Evolutionary conservation across 1,140 invertebrate genomes (phyloP), one percentile per base, ranked within the genome.

Genomic region (Trichomalopsis sarcophagae): DNA sequence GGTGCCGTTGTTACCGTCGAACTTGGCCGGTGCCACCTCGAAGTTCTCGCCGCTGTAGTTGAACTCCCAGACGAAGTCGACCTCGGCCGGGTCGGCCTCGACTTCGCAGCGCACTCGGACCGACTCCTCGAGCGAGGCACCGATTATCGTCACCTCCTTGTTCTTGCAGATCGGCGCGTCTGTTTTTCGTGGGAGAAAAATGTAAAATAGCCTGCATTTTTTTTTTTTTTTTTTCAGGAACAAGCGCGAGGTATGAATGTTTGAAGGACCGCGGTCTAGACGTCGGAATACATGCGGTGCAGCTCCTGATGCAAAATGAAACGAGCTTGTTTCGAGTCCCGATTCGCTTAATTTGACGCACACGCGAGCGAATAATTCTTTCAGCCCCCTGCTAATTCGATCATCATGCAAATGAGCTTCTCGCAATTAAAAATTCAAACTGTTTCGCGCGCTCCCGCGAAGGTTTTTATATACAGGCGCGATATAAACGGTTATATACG

Each of bases 41-140:
- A 97, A 96, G 89, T 96, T 97, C 90, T 97, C 96, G 1, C 96
- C 96, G 87, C 97, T 97, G 90, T 97, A 97, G 89, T 97, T 98
- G 93, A 98, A 97, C 88, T 97, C 96, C 97, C 97, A 98, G 75
- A 96, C 94, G 90, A 98, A 98, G 74, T 95, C 95, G 40, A 97
- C 96, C 88, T 97, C 97, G 73, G 94, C 94, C 1, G 97, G 97
- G 91, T 98, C 97, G 9, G 97, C 97, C 36, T 97, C 96, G 33
- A 98, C 97, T 66, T 96, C 96, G 90, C 97, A 98, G 2, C 96
- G 94, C 75, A 98, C 96, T 85, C 96, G 95, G 11, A 97, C 94
- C 1, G 95, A 94, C 91, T 98, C 97, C 89, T 97, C 96, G 81
- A 97, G 91, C 23, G 97, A 97, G 5, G 97, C 97, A 5, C 97